Percentiles rank a stretch among this genome's conserved stretches.
phyloP scores from a whole-genome alignment of 2,797 vertebrate species.

The Ctenopoma multispine region DNA sequence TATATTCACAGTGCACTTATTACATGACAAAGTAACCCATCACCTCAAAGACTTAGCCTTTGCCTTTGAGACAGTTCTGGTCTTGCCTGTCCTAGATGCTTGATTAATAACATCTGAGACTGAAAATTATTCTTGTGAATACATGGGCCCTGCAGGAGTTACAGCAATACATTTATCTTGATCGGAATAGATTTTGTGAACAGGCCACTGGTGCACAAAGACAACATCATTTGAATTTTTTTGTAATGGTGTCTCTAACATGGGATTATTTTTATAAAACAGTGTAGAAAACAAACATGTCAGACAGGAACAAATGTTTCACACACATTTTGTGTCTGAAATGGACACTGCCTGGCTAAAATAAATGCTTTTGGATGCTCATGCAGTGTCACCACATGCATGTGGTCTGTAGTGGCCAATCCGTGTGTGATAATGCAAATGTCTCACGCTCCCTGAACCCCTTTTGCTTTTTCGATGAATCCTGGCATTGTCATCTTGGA shows the following conservation, averaged over 20 bases:
- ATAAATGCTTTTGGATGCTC: too few species aligned
- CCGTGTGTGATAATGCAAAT: too few species aligned
- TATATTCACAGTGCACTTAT: constrained; percentile 58
- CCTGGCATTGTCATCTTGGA: too few species aligned
- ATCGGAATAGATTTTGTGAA: constrained; percentile 33
- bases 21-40: constrained; percentile 42
- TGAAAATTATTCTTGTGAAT: constrained; percentile 55
- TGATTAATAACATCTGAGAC: constrained; percentile 64
- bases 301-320: background rate
- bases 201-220: constrained; percentile 3
- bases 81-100: constrained; percentile 44
- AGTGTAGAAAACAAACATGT: background rate
- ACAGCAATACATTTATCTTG: constrained; percentile 36
- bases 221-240: background rate
- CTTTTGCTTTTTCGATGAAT: too few species aligned
- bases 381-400: too few species aligned
- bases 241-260: background rate
- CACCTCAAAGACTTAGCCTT: constrained; percentile 49
- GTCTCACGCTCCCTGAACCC: too few species aligned
- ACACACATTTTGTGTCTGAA: background rate
- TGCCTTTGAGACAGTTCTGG: constrained; percentile 52
- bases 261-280: background rate
- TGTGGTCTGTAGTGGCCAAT: too few species aligned
- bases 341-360: background rate
- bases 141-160: constrained; percentile 48